phyloP scores from a whole-genome alignment of 1,140 invertebrate species.

The Eumaeus atala region DNA sequence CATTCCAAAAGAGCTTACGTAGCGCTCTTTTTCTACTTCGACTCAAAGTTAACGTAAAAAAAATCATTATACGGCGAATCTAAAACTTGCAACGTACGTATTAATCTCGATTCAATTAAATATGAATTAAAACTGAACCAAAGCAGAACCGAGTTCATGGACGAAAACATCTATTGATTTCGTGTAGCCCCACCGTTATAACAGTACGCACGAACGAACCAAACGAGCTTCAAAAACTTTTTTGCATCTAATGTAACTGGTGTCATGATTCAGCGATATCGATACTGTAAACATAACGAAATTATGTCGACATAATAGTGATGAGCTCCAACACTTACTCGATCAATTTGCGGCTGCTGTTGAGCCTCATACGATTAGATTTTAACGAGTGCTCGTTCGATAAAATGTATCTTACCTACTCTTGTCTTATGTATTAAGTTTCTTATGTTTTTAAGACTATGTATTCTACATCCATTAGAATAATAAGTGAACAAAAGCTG shows the following conservation, averaged over 20 bases:
- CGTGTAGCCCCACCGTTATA: constrained; percentile 60
- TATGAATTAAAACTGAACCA: constrained; percentile 49
- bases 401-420: constrained; percentile 24
- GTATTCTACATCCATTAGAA: too few relatives aligned
- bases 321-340: constrained; percentile 44
- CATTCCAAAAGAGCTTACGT: too few relatives aligned
- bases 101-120: constrained; percentile 54
- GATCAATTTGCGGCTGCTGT: constrained; percentile 39
- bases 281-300: constrained; percentile 62
- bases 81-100: constrained; percentile 17
- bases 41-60: too few relatives aligned
- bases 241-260: constrained; percentile 59
- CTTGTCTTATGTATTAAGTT: constrained; percentile 22
- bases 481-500: too few relatives aligned
- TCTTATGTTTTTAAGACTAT: too few relatives aligned
- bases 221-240: constrained; percentile 38
- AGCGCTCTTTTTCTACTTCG: too few relatives aligned
- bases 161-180: constrained; percentile 63
- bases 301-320: constrained; percentile 48
- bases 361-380: constrained; percentile 30
- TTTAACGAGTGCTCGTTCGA: constrained; percentile 21
- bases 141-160: constrained; percentile 37
- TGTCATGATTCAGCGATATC: constrained; percentile 52
- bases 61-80: too few relatives aligned
- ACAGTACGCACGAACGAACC: constrained; percentile 48